Base-by-base conservation (phyloP, 1,140 invertebrate species). In the Sycobia sp. region DNA sequence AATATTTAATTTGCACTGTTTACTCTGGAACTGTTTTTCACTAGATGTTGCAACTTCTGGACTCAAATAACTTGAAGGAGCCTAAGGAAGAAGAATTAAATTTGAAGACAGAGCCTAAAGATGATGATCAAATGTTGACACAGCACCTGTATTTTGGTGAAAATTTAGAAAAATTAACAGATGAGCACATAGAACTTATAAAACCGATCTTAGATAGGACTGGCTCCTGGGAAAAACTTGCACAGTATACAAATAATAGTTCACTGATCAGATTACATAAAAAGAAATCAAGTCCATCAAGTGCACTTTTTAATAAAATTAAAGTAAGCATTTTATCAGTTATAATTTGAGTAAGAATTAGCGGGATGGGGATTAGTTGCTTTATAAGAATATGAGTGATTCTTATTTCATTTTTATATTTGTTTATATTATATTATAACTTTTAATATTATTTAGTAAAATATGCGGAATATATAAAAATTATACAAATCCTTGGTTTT, bases 191-290 rank as follows among this genome's bases (percentile, higher is more conserved):
- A 22, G 43, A 72, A 9, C 50, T 69, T 46, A 62, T 82, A 9
- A 70, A 69, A 0, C 10, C 9, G 0, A 69, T 82, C 49, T 53
- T 82, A 11, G 76, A 82, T 32, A 69, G 70, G 62, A 75, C 79
- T 14, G 50, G 68, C 50, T 76, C 71, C 0, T 82, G 81, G 81
- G 65, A 71, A 29, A 74, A 73, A 65, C 67, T 82, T 7, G 76
- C 74, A 0, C 68, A 75, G 20, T 61, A 71, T 56, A 72, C 76
- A 5, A 73, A 76, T 5, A 70, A 74, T 32, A 71, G 74, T n/a
- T 77, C 73, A 53, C 60, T 82, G 7, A 67, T 65, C 27, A 70
- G 39, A 32, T 70, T 62, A 49, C 62, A 56, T 41, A 70, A 61
- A 41, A 66, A 65, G 41, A 34, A 66, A 25, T 55, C 67, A 13